Conservation (phyloP, 2,113 vertebrate species). For the Cheirogaleus medius region DNA sequence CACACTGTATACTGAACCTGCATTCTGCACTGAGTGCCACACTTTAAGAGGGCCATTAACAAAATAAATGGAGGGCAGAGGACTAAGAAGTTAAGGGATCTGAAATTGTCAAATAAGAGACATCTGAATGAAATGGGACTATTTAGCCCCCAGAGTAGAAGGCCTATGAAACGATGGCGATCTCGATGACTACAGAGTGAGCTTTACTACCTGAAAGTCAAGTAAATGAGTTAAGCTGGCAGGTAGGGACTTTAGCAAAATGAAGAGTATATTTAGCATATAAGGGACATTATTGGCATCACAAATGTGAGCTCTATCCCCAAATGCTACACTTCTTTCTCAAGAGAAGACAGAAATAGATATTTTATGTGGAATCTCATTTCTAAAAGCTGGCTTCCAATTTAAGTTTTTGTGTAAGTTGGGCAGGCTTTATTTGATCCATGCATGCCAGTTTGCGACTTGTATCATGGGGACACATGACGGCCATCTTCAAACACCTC, state of each 20-base stretch:
- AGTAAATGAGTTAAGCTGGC: background rate
- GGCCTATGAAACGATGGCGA: background rate
- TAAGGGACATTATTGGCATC: background rate
- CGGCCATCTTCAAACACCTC: background rate
- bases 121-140: background rate
- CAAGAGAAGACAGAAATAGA: background rate
- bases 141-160: background rate
- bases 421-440: background rate
- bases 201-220: background rate
- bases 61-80: background rate
- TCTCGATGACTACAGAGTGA: background rate
- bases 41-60: background rate
- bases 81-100: background rate
- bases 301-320: background rate
- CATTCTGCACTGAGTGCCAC: background rate
- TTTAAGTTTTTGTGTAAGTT: background rate
- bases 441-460: background rate
- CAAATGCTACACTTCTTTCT: background rate
- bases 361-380: background rate
- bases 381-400: background rate
- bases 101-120: constrained; percentile 26
- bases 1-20: background rate
- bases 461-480: background rate
- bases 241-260: background rate
- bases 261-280: background rate